Conservation (phyloP, 1,140 invertebrate genomes). For the Mya arenaria region DNA sequence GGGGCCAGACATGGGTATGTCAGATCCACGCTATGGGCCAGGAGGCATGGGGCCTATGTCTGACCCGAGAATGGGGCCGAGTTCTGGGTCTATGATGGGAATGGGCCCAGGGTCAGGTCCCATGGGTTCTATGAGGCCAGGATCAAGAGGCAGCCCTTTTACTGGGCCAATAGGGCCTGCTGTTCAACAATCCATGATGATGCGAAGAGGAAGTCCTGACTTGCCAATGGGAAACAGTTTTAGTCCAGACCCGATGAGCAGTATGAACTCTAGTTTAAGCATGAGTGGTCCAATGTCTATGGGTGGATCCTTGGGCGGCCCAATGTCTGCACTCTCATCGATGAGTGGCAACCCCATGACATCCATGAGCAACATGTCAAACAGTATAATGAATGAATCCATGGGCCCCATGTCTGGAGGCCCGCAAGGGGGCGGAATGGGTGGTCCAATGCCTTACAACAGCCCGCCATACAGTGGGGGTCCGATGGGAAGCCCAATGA, state of each 20-base stretch:
- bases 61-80: constrained; percentile 28
- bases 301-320: constrained; percentile 32
- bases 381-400: constrained; percentile 53
- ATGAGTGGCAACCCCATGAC: constrained; percentile 53
- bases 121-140: constrained; percentile 40
- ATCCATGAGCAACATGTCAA: constrained; percentile 57
- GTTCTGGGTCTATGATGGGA: background rate
- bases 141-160: constrained; percentile 44
- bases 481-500: constrained; percentile 25
- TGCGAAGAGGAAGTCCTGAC: constrained; percentile 52
- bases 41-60: constrained; percentile 24
- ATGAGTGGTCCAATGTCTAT: constrained; percentile 43
- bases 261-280: constrained; percentile 36
- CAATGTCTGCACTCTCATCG: constrained; percentile 41
- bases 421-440: constrained; percentile 54
- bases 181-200: constrained; percentile 65
- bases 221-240: constrained; percentile 40
- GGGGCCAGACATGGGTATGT: constrained; percentile 30
- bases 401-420: constrained; percentile 77
- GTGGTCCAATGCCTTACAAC: constrained; percentile 51
- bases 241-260: constrained; percentile 54
- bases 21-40: constrained; percentile 26
- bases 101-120: constrained; percentile 40
- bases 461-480: constrained; percentile 50
- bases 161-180: constrained; percentile 50